Evolutionary conservation across 2,113 vertebrate species (phyloP), one percentile per base, ranked within the genome.

Genomic region (Spea bombifrons): DNA sequence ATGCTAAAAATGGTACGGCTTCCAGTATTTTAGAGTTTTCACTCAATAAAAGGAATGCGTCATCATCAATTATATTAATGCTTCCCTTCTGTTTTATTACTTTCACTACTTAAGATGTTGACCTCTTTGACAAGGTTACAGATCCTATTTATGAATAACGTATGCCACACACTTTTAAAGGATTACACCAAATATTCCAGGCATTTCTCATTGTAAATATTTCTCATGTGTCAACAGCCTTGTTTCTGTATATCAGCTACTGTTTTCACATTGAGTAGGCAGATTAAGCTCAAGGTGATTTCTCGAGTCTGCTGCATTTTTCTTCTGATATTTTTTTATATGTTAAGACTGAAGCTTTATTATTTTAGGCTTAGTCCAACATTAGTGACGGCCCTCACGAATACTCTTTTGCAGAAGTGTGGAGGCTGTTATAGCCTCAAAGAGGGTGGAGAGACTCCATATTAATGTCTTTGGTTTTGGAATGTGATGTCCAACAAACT

Each of bases 101-200:
- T 30, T 30, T 64, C 61, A 30, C n/a, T 64, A 64, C 61, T 30
- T 64, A 64, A 17, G 61, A 16, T 64, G 61, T 64, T 64, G n/a
- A 5, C 61, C 17, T 64, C n/a, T 30, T 30, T 16, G 61, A 64
- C 61, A 64, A 17, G 61, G 61, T 64, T 64, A 64, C 61, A 17
- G 8, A 13, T 30, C n/a, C 61, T 64, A 5, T 16, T 64, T 30
- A 9, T 64, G 61, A 17, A 30, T 64, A 17, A 30, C n/a, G 7
- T 64, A 30, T 8, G n/a, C 17, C 7, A 7, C 7, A 30, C 61
- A 64, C 61, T 64, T 59, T 64, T 64, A 64, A 64, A 64, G 61
- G n/a, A 64, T 64, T 64, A 64, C 61, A 7, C 4, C 17, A 64
- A 64, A 17, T 17, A 64, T 64, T 64, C 61, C 61, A 64, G n/a